Evolutionary conservation across 2,113 vertebrate species (phyloP).

Genomic region (Aplodontia rufa): DNA sequence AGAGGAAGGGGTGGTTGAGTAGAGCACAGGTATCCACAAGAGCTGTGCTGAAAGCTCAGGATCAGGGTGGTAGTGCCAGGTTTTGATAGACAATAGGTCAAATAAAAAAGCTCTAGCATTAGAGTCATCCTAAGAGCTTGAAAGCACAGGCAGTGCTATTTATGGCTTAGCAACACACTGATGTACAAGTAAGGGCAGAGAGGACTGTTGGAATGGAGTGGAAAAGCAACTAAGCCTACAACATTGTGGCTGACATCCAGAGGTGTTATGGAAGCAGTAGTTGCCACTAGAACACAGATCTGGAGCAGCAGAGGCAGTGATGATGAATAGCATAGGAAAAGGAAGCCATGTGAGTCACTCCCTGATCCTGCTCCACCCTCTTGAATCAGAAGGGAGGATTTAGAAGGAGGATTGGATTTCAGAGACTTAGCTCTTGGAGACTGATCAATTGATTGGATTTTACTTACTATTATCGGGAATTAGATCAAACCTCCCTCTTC

Average conservation of each 20-base stretch:
- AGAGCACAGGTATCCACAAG: background rate
- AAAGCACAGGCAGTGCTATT: conserved; percentile 26
- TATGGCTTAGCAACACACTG: conserved; percentile 40
- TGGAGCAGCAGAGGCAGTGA: background rate
- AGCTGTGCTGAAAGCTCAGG: background rate
- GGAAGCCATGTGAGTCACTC: background rate
- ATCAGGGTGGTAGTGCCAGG: background rate
- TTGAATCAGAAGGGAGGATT: background rate
- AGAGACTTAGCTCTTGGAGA: background rate
- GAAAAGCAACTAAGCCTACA: conserved; percentile 6
- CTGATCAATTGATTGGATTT: background rate
- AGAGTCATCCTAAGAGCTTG: background rate
- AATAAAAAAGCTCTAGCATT: background rate
- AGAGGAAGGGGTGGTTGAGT: background rate
- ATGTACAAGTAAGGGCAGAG: conserved; percentile 36
- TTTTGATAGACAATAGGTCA: background rate
- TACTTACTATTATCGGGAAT: background rate
- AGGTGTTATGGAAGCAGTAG: background rate
- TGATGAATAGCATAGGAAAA: background rate
- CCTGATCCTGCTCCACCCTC: background rate
- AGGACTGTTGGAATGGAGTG: background rate
- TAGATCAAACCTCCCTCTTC: background rate
- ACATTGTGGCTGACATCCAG: conserved; percentile 15
- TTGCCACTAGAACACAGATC: background rate
- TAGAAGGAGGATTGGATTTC: background rate